Evolutionary conservation across 92 coral and sea anemone genomes (phyloP).

Genomic region (Pocillopora grandis): DNA sequence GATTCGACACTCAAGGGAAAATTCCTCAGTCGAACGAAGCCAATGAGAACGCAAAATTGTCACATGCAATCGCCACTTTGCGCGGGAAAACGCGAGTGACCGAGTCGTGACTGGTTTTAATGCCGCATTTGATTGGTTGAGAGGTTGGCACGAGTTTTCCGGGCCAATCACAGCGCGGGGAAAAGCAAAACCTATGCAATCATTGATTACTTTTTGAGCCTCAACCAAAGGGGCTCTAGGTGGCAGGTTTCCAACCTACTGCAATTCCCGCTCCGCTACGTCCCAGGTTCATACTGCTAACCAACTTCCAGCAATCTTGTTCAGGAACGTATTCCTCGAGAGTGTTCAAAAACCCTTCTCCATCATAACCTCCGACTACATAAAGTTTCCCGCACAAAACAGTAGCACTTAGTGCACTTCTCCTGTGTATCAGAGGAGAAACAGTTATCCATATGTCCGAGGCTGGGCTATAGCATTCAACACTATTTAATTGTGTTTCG

Average conservation of each 20-base stretch:
- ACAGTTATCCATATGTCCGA: slow-evolving; percentile 70
- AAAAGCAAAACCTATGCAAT: background rate
- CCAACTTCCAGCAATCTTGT: slow-evolving; percentile 68
- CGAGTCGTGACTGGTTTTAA: too few relatives aligned
- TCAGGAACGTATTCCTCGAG: slow-evolving; percentile 74
- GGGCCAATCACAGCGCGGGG: too few relatives aligned
- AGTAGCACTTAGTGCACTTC: slow-evolving; percentile 79
- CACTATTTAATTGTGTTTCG: slow-evolving; percentile 68
- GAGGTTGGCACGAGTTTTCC: too few relatives aligned
- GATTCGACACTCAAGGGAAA: too few relatives aligned
- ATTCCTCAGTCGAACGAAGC: too few relatives aligned
- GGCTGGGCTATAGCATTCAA: slow-evolving; percentile 67
- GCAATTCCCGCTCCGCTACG: slow-evolving; percentile 88
- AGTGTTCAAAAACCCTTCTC: slow-evolving; percentile 72
- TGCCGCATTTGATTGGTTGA: too few relatives aligned
- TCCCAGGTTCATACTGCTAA: slow-evolving; percentile 56
- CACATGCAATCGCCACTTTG: too few relatives aligned
- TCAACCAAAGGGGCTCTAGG: background rate
- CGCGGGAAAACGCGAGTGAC: too few relatives aligned
- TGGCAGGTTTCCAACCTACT: slow-evolving; percentile 79
- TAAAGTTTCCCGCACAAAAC: slow-evolving; percentile 61
- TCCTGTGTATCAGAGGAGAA: slow-evolving; percentile 52
- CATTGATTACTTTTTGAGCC: background rate
- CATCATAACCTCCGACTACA: slow-evolving; percentile 84
- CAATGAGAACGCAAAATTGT: too few relatives aligned